Conservation (phyloP, 2,113 vertebrate genomes). For the Delphinapterus leucas region DNA sequence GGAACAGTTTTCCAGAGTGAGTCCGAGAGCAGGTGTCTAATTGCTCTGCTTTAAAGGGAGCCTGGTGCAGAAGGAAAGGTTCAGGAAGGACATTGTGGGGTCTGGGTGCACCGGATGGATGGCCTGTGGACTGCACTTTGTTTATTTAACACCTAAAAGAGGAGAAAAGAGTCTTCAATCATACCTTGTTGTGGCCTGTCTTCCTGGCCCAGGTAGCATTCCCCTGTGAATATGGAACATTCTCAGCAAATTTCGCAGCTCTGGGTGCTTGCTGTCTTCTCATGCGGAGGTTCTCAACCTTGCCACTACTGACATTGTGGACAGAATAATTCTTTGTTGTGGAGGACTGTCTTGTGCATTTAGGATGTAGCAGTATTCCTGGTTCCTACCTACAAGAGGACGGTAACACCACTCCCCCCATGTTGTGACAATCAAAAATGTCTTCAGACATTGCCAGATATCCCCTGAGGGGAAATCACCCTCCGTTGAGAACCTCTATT, state of each 20-base stretch:
- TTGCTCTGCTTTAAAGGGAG: conserved; percentile 10
- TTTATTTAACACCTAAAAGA: conserved; percentile 2
- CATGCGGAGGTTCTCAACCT: not conserved
- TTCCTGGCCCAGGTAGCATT: not conserved
- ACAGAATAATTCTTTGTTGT: not conserved
- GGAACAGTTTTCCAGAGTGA: not conserved
- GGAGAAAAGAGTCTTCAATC: not conserved
- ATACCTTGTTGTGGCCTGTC: not conserved
- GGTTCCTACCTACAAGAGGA: too few species aligned
- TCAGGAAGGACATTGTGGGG: not conserved
- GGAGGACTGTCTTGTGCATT: not conserved
- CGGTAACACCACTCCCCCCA: not conserved
- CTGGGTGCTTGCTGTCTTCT: not conserved
- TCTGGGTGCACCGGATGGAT: not conserved
- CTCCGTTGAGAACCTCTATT: not conserved
- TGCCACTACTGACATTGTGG: not conserved
- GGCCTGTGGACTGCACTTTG: not conserved
- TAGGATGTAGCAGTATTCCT: not conserved
- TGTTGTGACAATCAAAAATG: not conserved
- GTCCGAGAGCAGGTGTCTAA: conserved; percentile 47
- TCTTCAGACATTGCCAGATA: not conserved
- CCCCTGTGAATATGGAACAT: not conserved
- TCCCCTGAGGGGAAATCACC: not conserved
- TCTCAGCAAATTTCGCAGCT: not conserved
- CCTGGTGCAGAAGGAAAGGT: not conserved